These are phyloP conservation scores for Sepioteuthis lessoniana DNA, from an alignment of 2,888 invertebrate species.

Conservation along the genomic window DNA sequence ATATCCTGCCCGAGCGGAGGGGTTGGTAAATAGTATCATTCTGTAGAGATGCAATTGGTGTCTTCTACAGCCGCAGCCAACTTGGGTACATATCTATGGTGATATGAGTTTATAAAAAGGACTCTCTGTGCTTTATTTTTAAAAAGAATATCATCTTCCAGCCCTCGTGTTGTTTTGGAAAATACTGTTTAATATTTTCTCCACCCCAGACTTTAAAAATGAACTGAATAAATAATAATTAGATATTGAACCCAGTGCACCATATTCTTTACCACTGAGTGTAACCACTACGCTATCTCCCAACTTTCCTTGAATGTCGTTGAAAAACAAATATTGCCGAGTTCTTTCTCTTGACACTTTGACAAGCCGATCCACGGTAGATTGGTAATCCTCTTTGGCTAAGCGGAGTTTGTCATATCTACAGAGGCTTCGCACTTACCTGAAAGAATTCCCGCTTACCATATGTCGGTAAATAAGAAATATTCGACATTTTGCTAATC, in stretches of 20 bases:
- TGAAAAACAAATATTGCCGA: background rate
- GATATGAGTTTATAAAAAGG: no score
- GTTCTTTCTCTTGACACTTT: background rate
- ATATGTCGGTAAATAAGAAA: background rate
- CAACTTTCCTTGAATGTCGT: background rate
- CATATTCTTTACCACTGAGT: background rate
- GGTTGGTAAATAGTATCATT: no score
- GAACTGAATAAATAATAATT: background rate
- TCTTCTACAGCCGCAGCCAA: no score
- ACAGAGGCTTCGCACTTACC: background rate
- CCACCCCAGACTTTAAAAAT: no score
- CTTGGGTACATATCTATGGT: no score
- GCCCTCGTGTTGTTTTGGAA: no score
- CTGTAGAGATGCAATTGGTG: no score
- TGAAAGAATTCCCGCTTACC: background rate
- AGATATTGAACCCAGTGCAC: background rate
- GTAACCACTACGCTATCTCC: background rate
- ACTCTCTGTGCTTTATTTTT: no score
- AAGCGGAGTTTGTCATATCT: conserved; percentile 1
- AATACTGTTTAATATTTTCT: no score
- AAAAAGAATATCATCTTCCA: no score
- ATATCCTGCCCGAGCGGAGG: no score
- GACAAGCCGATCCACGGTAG: background rate
- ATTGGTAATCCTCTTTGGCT: background rate
- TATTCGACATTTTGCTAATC: background rate